A percentile compares a stretch with the other conserved stretches of the same genome.
Conservation (phyloP, 2,797 vertebrate genomes). For the Phylloscopus collybita region DNA sequence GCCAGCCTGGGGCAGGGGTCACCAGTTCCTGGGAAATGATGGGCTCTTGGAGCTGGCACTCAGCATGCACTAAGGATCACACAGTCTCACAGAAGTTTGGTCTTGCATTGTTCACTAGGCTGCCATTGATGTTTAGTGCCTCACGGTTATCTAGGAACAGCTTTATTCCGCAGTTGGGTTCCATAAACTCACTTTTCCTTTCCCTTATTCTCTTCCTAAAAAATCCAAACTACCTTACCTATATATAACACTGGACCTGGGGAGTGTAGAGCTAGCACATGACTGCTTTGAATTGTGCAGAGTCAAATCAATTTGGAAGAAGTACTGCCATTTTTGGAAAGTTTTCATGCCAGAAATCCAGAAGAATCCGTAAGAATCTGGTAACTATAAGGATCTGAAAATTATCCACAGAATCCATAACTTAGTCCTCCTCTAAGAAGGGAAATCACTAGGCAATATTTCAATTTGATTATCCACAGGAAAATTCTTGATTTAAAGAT, state of each 20-base stretch:
- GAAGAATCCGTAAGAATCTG: background rate
- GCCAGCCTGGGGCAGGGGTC: background rate
- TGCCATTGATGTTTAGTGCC: background rate
- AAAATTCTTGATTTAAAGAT: background rate
- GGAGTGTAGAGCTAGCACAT: background rate
- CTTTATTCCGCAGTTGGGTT: background rate
- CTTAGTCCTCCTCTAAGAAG: background rate
- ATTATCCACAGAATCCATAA: background rate
- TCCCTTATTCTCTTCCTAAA: background rate
- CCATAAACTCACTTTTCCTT: background rate
- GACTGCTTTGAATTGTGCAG: background rate
- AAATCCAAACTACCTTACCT: background rate
- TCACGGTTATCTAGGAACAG: background rate
- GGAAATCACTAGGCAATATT: background rate
- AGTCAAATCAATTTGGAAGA: background rate
- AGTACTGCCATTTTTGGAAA: background rate
- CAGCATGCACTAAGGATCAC: background rate
- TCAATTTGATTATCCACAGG: background rate
- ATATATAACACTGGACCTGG: background rate
- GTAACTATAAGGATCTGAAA: background rate
- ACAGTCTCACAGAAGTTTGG: background rate
- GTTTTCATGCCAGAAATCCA: background rate
- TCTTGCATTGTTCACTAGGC: background rate
- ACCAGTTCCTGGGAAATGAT: background rate
- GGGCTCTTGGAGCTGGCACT: background rate